These are phyloP conservation scores for Agonopterix heracliana DNA, from an alignment of 2,888 invertebrate genomes.

Conservation along the genomic window DNA sequence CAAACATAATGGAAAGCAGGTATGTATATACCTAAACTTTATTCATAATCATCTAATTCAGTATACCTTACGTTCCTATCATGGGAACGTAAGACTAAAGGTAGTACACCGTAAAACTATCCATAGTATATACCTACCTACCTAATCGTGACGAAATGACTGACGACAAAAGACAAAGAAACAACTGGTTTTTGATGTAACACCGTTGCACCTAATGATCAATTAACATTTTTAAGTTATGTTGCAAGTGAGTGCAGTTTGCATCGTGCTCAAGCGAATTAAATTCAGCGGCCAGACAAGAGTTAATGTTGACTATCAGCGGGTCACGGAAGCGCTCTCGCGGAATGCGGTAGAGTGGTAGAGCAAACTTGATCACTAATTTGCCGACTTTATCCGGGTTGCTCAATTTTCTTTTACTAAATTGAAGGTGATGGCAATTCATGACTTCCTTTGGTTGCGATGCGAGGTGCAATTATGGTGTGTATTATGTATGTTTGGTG, in stretches of 20 bases:
- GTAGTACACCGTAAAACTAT: too few relatives aligned
- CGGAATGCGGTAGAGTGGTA: conserved; percentile 22
- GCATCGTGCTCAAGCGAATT: conserved; percentile 13
- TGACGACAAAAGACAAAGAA: too few relatives aligned
- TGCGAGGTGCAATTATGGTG: too few relatives aligned
- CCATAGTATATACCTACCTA: background rate
- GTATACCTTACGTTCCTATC: too few relatives aligned
- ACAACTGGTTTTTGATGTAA: conserved; percentile 1
- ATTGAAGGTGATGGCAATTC: too few relatives aligned
- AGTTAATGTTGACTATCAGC: background rate
- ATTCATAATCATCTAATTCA: too few relatives aligned
- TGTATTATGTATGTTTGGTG: background rate
- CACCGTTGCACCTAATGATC: conserved; percentile 29
- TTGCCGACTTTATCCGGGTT: background rate
- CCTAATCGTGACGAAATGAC: background rate
- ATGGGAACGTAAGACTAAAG: too few relatives aligned
- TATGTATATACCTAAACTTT: too few relatives aligned
- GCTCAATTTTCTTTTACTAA: background rate
- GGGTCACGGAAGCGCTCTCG: conserved; percentile 11
- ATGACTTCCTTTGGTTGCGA: too few relatives aligned
- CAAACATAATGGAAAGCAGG: too few relatives aligned
- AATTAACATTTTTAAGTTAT: conserved; percentile 30
- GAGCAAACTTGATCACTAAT: conserved; percentile 11
- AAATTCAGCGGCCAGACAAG: conserved; percentile 15
- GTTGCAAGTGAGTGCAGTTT: conserved; percentile 8